A percentile compares a stretch with the other conserved stretches of the same genome.
Evolutionary conservation across 2,113 vertebrate genomes (phyloP).

Genomic region (Chloroceryle aenea): DNA sequence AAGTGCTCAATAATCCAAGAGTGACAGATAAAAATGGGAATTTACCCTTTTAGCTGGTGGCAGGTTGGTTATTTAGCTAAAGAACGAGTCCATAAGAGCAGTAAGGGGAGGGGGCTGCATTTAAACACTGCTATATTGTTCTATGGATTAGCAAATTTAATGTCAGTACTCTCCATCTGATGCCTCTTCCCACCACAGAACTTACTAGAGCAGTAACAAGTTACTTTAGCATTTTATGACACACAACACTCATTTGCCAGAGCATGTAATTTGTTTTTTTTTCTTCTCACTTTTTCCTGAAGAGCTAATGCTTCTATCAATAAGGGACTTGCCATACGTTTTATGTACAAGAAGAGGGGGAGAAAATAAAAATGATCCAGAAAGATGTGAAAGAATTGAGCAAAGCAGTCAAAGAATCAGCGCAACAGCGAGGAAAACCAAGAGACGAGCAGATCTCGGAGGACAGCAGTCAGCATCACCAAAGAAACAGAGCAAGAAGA

Average conservation of each 20-base stretch:
- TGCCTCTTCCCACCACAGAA: background rate
- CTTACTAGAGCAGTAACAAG: background rate
- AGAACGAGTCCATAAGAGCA: background rate
- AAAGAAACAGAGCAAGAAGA: background rate
- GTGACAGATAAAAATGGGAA: background rate
- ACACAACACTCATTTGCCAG: background rate
- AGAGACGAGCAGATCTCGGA: background rate
- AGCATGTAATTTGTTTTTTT: background rate
- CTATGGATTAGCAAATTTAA: background rate
- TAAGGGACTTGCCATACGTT: fast-evolving
- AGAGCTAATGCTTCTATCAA: background rate
- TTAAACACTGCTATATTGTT: background rate
- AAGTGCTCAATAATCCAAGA: background rate
- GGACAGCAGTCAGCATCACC: background rate
- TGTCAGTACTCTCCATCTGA: background rate
- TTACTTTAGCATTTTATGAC: background rate
- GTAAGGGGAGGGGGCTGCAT: background rate
- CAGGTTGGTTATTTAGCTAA: background rate
- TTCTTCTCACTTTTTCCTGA: background rate
- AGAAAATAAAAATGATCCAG: background rate
- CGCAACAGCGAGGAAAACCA: background rate
- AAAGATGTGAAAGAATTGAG: background rate
- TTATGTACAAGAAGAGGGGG: background rate
- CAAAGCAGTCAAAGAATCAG: background rate
- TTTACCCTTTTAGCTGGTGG: background rate